Evolutionary conservation across 2,888 invertebrate genomes (phyloP).

Genomic region (Cerceris rybyensis): DNA sequence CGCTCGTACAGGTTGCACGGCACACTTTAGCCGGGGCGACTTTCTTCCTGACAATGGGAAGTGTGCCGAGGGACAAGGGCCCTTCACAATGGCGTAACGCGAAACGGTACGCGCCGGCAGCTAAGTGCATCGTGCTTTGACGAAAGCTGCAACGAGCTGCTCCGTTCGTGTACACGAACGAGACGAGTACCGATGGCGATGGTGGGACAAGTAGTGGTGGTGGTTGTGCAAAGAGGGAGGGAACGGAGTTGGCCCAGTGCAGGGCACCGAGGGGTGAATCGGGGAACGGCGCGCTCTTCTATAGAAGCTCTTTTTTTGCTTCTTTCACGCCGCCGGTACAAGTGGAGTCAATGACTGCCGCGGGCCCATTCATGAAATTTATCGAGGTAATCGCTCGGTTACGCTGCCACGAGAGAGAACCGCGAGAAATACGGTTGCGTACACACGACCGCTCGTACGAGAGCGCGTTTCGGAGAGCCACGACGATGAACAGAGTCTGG

Average conservation of each 20-base stretch:
- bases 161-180: neutral
- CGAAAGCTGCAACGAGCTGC: conserved; percentile 32
- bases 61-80: conserved; percentile 67
- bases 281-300: conserved; percentile 38
- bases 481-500: too few species aligned
- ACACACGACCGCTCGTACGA: neutral
- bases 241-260: conserved; percentile 18
- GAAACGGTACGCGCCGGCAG: conserved; percentile 72
- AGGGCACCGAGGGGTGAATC: conserved; percentile 24
- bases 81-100: conserved; percentile 73
- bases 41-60: conserved; percentile 73
- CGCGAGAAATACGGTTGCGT: neutral
- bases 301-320: conserved; percentile 47
- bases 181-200: neutral
- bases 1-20: conserved; percentile 61
- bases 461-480: too few species aligned
- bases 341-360: conserved; percentile 68
- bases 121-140: conserved; percentile 71
- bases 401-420: conserved; percentile 32
- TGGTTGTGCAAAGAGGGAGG: conserved; percentile 32
- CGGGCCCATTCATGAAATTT: conserved; percentile 70
- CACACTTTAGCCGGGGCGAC: conserved; percentile 65
- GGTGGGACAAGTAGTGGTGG: conserved; percentile 11
- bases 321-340: conserved; percentile 50
- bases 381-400: conserved; percentile 68